phyloP scores from a whole-genome alignment of 1,140 invertebrate species.

The Zelostemma sp. region DNA sequence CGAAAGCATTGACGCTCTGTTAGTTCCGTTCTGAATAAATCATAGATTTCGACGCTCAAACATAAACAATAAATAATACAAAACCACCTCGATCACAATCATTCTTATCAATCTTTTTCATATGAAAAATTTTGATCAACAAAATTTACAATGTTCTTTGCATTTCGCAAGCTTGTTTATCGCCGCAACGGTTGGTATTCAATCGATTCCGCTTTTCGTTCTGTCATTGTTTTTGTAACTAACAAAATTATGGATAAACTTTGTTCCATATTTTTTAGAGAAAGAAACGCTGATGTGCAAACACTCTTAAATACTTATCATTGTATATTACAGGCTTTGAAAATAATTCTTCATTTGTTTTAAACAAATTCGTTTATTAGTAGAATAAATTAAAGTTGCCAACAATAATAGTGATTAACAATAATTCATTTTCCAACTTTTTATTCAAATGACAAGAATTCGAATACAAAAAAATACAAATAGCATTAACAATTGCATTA shows the following conservation, averaged over 20 bases:
- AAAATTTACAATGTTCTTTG: neutral
- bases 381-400: too few relatives aligned
- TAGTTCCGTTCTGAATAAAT: neutral
- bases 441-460: too few relatives aligned
- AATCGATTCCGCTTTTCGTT: neutral
- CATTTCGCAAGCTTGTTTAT: neutral
- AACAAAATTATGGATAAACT: neutral
- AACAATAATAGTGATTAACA: too few relatives aligned
- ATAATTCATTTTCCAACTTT: too few relatives aligned
- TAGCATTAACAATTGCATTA: too few relatives aligned
- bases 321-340: neutral
- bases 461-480: too few relatives aligned
- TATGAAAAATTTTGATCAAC: neutral
- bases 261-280: neutral
- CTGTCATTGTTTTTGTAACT: neutral
- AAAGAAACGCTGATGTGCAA: slow-evolving; percentile 11
- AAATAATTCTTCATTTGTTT: slow-evolving; percentile 4
- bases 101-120: neutral
- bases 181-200: neutral
- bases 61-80: slow-evolving; percentile 10
- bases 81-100: neutral
- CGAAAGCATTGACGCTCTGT: slow-evolving; percentile 5
- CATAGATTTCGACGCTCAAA: neutral
- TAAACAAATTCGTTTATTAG: too few relatives aligned
- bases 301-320: slow-evolving; percentile 39